Conservation (phyloP, 2,888 invertebrate species). For the Macrophya annulata region DNA sequence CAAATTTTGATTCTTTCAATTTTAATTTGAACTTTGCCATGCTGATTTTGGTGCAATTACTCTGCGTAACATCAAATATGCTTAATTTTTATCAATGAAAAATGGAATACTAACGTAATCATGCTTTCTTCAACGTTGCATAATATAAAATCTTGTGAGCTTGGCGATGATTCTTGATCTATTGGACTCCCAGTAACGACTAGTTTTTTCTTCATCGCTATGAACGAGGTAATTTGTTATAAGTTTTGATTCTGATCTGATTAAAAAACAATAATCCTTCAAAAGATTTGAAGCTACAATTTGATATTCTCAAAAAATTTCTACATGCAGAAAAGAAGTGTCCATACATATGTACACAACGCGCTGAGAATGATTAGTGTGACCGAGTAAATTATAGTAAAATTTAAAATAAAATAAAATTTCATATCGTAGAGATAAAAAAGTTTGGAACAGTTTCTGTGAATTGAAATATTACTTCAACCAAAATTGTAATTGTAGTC, state of each 20-base stretch:
- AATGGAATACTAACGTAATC: not conserved
- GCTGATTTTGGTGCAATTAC: not conserved
- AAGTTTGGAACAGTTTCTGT: not conserved
- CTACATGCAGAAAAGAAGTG: not conserved
- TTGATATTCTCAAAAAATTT: not conserved
- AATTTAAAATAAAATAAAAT: not conserved
- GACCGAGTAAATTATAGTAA: not conserved
- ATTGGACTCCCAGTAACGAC: conserved; percentile 5
- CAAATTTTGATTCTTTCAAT: not conserved
- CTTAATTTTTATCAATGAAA: conserved; percentile 3
- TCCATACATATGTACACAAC: not conserved
- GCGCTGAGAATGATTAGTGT: not conserved
- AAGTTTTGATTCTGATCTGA: not conserved
- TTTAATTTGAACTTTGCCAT: not conserved
- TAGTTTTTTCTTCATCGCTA: conserved; percentile 41
- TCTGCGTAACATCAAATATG: not conserved
- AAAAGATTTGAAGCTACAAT: not conserved
- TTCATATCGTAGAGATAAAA: not conserved
- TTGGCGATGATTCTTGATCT: conserved; percentile 19
- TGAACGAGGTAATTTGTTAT: not conserved
- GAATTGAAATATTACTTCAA: not conserved
- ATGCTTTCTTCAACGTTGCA: not conserved
- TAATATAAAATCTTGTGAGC: not conserved
- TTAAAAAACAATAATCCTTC: not conserved
- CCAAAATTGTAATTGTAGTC: not conserved